phyloP scores from a whole-genome alignment of 2,113 vertebrate genomes.

The Lasiurus cinereus region DNA sequence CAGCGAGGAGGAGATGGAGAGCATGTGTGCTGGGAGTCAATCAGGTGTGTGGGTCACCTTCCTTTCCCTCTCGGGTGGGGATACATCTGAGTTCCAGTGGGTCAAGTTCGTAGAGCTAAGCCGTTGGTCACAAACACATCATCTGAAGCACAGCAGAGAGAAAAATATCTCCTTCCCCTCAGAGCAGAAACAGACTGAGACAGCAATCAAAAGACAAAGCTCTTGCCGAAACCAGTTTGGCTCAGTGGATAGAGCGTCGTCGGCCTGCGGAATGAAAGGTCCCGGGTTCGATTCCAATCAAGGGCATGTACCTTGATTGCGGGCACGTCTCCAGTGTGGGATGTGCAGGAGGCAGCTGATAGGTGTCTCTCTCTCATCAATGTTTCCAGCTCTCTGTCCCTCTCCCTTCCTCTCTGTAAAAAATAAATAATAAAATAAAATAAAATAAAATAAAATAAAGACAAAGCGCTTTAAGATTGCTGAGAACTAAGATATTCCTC shows the following conservation, averaged over 20 bases:
- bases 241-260: too few relatives aligned
- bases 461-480: neutral
- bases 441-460: too few relatives aligned
- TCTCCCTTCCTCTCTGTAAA: too few relatives aligned
- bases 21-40: neutral
- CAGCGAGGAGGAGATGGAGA: neutral
- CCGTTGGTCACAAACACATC: neutral
- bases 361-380: too few relatives aligned
- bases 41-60: neutral
- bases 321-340: too few relatives aligned
- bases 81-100: neutral
- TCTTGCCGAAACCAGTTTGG: neutral
- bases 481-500: neutral
- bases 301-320: too few relatives aligned
- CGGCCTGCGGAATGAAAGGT: too few relatives aligned
- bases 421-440: too few relatives aligned
- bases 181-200: slow-evolving; percentile 21
- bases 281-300: too few relatives aligned
- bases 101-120: neutral
- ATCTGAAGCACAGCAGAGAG: neutral
- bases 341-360: too few relatives aligned
- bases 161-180: neutral
- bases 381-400: too few relatives aligned
- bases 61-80: neutral
- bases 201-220: slow-evolving; percentile 6